These are phyloP conservation scores for Contarinia nasturtii DNA, from an alignment of 1,140 invertebrate species.

Conservation along the genomic window DNA sequence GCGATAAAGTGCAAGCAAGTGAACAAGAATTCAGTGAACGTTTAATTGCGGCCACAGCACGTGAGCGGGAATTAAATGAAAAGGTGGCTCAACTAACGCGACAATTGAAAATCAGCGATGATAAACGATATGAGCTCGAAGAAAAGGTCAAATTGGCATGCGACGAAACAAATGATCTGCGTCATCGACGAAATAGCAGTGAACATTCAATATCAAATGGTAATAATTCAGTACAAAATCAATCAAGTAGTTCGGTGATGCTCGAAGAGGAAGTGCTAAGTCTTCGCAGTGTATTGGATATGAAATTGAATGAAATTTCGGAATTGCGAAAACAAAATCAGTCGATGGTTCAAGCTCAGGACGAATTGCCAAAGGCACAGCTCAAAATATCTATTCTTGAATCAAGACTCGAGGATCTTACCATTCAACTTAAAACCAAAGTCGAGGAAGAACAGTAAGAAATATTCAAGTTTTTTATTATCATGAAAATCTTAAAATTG, in stretches of 20 bases:
- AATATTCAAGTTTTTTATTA: conserved; percentile 8
- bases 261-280: conserved; percentile 48
- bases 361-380: conserved; percentile 31
- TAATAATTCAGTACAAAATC: conserved; percentile 2
- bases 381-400: conserved; percentile 34
- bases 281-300: conserved; percentile 49
- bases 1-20: conserved; percentile 11
- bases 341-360: conserved; percentile 29
- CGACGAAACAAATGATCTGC: conserved; percentile 20
- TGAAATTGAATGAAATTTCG: conserved; percentile 51
- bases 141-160: conserved; percentile 16
- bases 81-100: conserved; percentile 12
- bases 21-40: conserved; percentile 12
- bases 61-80: conserved; percentile 18
- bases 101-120: conserved; percentile 13
- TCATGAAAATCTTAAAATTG: not conserved
- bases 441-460: conserved; percentile 30
- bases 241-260: conserved; percentile 14
- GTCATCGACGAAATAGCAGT: conserved; percentile 7
- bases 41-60: conserved; percentile 9
- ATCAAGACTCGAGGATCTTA: conserved; percentile 46
- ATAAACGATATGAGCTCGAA: conserved; percentile 14
- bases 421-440: conserved; percentile 41
- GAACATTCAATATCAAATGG: not conserved
- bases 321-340: conserved; percentile 44